These are phyloP conservation scores for Nipponia nippon DNA, from an alignment of 2,113 vertebrate species.

Conservation along the genomic window DNA sequence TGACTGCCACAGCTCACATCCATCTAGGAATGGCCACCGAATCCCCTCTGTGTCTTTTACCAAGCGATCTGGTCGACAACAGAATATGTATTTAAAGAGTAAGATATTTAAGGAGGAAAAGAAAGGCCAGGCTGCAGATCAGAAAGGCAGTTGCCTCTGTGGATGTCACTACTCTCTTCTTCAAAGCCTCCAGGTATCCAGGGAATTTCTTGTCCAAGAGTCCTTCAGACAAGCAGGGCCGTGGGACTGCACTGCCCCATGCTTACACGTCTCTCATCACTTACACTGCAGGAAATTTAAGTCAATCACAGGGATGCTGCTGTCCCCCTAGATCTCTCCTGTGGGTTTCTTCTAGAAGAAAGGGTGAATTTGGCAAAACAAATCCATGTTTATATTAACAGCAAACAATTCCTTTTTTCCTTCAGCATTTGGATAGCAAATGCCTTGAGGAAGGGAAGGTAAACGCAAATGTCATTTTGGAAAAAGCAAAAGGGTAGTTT, in stretches of 20 bases:
- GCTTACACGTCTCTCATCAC: not conserved
- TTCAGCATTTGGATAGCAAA: not conserved
- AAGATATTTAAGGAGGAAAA: not conserved
- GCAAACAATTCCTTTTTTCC: not conserved
- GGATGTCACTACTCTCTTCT: not conserved
- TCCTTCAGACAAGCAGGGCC: not conserved
- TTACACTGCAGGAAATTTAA: not conserved
- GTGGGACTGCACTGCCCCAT: accelerated
- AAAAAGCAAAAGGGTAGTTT: not conserved
- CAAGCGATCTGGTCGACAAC: not conserved
- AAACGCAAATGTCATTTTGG: not conserved
- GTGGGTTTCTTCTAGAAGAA: not conserved
- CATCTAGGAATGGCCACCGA: not conserved
- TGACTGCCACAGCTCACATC: not conserved
- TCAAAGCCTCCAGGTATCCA: not conserved
- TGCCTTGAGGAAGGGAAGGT: not conserved
- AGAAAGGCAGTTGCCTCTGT: not conserved
- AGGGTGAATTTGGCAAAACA: not conserved
- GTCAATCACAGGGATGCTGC: not conserved
- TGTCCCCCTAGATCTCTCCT: not conserved
- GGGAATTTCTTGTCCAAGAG: not conserved
- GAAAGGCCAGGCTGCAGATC: not conserved
- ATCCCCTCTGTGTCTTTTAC: not conserved
- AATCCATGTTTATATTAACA: not conserved
- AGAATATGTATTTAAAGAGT: not conserved